Evolutionary conservation across 2,888 invertebrate species (phyloP), one percentile per base, ranked within the genome.

Genomic region (Andrena praecox): DNA sequence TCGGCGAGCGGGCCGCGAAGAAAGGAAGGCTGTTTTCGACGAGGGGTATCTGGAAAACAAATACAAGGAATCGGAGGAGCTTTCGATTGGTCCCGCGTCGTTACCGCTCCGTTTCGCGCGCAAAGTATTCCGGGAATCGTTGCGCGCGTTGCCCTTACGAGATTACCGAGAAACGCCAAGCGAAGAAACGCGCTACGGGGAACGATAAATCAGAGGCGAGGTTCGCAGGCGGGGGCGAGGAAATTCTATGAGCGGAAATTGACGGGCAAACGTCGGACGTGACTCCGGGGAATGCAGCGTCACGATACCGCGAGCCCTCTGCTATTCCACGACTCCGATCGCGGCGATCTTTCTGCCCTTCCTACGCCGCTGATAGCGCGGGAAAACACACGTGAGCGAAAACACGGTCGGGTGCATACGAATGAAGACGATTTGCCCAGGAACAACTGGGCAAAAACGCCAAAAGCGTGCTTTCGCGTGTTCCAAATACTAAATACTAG

Each of bases 371-470:
- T 48, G 71, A 68, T 68, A 60, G 56, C 52, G 73, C 69, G 78
- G 68, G 74, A 86, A 87, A 80, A 77, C 78, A 84, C 68, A 31
- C 56, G 7, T 27, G 59, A 29, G 31, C 73, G 33, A 68, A 64
- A 31, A 73, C 48, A 54, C 54, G 48, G 20, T n/a, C 63, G 62
- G 52, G 24, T 29, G 85, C 62, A 75, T 52, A 7, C 70, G n/a
- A 69, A 69, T 62, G 66, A 66, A 42, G 42, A 78, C 62, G 56
- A 71, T 69, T 50, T 54, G 68, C 64, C 33, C 68, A 56, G 52
- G 24, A 24, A 20, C 10, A 12, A 20, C 68, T 60, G 31, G 31
- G 27, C 24, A 42, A 16, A 42, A 42, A 42, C 42, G 4, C 16
- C 42, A 16, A 42, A 27, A 27, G 1, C 10, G 4, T 4, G 56